Conservation (phyloP, 1,140 invertebrate species). For the Neotoxoptera formosana region DNA sequence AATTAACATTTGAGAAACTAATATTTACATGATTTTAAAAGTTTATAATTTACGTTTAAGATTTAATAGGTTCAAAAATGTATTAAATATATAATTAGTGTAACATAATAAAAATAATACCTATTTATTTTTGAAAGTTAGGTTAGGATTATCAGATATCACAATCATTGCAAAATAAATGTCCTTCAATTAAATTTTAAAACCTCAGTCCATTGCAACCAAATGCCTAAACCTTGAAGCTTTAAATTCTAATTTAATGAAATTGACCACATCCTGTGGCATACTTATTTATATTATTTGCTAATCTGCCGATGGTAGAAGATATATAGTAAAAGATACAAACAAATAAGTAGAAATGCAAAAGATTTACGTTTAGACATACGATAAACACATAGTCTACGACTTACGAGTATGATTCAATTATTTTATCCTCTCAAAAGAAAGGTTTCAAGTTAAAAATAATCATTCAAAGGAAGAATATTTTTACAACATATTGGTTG, state of each 20-base stretch:
- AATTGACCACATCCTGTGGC: conserved; percentile 56
- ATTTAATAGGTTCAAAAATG: too few relatives aligned
- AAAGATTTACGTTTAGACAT: conserved; percentile 5
- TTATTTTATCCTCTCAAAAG: background rate
- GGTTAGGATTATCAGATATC: background rate
- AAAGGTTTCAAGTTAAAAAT: background rate
- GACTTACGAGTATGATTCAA: background rate
- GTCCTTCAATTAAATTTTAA: conserved; percentile 45
- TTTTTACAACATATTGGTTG: background rate
- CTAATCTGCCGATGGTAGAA: background rate
- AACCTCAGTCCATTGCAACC: conserved; percentile 18
- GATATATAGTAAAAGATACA: background rate
- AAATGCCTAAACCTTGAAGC: conserved; percentile 40
- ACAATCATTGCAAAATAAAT: conserved; percentile 22
- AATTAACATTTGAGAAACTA: too few relatives aligned
- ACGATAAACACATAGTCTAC: background rate
- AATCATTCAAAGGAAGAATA: background rate
- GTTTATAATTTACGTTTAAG: too few relatives aligned
- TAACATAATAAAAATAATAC: background rate
- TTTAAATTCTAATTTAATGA: conserved; percentile 50
- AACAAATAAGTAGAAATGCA: background rate
- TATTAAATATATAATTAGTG: background rate
- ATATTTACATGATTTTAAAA: too few relatives aligned
- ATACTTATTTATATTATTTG: conserved; percentile 45
- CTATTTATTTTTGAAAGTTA: background rate